phyloP scores from a whole-genome alignment of 2,113 vertebrate species.

The Felis catus region F.catus_Fca126_mat1.0 CM031420.1:14985001-14985500 shows the following conservation, averaged over 20 bases:
- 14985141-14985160: not conserved
- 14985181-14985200: not conserved
- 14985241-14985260: not conserved
- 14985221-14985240: not conserved
- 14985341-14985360: not conserved
- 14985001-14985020: not conserved
- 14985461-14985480: not conserved
- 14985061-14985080: not conserved
- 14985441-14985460: too few species aligned
- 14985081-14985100: not conserved
- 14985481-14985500: not conserved
- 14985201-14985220: not conserved
- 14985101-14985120: not conserved
- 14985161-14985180: not conserved
- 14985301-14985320: not conserved
- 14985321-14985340: not conserved
- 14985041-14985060: not conserved
- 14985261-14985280: not conserved
- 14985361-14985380: not conserved
- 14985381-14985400: not conserved
- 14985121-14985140: not conserved
- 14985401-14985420: not conserved
- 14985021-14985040: accelerated
- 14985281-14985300: not conserved
- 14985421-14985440: not conserved